A percentile compares a stretch with the other conserved stretches of the same genome.
phyloP scores from a whole-genome alignment of 2,113 vertebrate genomes.

The Deroptyus accipitrinus region DNA sequence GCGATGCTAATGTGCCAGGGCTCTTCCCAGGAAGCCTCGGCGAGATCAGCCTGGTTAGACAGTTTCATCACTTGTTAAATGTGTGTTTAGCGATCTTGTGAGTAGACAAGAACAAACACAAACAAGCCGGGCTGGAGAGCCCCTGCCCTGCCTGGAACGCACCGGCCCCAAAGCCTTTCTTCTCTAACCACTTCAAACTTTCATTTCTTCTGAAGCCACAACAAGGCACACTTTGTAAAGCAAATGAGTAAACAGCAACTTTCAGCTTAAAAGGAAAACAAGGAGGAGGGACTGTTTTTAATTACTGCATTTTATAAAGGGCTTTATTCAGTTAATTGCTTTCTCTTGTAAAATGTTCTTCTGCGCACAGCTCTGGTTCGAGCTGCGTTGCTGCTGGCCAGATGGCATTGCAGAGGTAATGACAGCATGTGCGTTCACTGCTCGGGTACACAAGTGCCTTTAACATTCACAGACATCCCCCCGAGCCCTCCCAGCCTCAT shows the following conservation, averaged over 20 bases:
- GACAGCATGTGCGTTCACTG: neutral
- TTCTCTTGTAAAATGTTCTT: conserved; percentile 58
- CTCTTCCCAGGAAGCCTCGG: conserved; percentile 51
- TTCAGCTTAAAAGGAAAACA: conserved; percentile 65
- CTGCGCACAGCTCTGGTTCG: neutral
- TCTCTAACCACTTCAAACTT: conserved; percentile 70
- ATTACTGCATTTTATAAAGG: conserved; percentile 61
- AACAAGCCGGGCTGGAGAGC: conserved; percentile 52
- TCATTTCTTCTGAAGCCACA: conserved; percentile 69
- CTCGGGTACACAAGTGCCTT: neutral
- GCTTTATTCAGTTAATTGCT: conserved; percentile 68
- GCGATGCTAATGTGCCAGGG: conserved; percentile 20
- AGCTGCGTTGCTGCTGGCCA: conserved; percentile 37
- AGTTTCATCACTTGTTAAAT: conserved; percentile 36
- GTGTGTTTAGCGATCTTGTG: conserved; percentile 48
- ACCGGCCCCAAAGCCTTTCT: conserved; percentile 61
- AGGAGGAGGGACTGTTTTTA: conserved; percentile 66
- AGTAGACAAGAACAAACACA: conserved; percentile 63
- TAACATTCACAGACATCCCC: neutral
- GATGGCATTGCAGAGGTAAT: conserved; percentile 41
- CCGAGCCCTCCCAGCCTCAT: neutral
- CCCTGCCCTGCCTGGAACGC: conserved; percentile 56
- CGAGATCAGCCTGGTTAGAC: conserved; percentile 20
- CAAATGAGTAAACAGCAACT: conserved; percentile 69
- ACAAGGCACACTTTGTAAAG: conserved; percentile 72